phyloP scores from a whole-genome alignment of 2,888 invertebrate genomes.

The Sthenelais limicola region DNA sequence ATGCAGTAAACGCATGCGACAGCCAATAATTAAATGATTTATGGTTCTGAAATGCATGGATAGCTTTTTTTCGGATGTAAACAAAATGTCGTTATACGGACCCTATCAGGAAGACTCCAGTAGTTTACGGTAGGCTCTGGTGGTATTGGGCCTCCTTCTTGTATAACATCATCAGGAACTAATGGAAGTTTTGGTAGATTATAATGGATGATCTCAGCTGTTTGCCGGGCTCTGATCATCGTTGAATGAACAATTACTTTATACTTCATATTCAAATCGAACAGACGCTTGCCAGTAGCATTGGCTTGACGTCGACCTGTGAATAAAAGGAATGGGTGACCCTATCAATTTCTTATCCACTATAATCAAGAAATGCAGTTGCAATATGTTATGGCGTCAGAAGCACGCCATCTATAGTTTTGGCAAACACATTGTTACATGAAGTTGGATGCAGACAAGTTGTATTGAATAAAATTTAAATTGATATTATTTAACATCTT shows the following conservation, averaged over 20 bases:
- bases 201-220: slow-evolving; percentile 46
- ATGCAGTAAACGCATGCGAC: too few species aligned
- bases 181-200: slow-evolving; percentile 44
- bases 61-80: too few species aligned
- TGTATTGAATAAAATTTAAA: too few species aligned
- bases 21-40: too few species aligned
- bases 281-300: slow-evolving; percentile 47
- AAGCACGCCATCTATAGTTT: too few species aligned
- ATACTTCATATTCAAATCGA: slow-evolving; percentile 43
- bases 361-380: too few species aligned
- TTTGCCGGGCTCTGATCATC: slow-evolving; percentile 48
- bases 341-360: not conserved
- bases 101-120: slow-evolving; percentile 50
- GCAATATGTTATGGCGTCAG: too few species aligned
- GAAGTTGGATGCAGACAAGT: too few species aligned
- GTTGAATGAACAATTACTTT: slow-evolving; percentile 45
- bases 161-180: slow-evolving; percentile 42
- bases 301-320: slow-evolving; percentile 49
- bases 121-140: slow-evolving; percentile 51
- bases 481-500: too few species aligned
- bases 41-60: too few species aligned
- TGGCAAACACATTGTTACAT: too few species aligned
- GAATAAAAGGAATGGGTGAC: not conserved
- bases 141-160: slow-evolving; percentile 49
- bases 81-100: too few species aligned